Base-by-base conservation (phyloP, 2,797 vertebrate genomes). In the Anableps anableps region DNA sequence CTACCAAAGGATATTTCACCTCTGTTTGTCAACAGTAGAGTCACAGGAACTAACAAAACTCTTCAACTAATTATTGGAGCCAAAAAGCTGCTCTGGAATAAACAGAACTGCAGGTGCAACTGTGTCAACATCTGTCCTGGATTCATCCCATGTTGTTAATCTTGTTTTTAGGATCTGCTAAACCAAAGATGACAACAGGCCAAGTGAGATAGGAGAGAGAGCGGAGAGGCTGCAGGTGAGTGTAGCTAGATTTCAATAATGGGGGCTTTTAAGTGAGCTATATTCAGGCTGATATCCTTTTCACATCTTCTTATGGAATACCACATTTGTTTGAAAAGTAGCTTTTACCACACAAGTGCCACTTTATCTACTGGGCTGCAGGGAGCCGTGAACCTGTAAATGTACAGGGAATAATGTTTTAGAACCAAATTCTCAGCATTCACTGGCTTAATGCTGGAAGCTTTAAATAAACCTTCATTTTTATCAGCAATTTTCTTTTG, bases 231-330 rank as follows among this genome's bases (percentile, higher is more conserved):
- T 60, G 80, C 79, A 80, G 88, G 84, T 89, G 75, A 89, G 85
- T 86, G 85, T 74, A 29, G 51, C 75, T 66, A 60, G 72, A 31
- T 84, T 91, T 88, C 68, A 78, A 50, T 82, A 84, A 83, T 58
- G 75, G 78, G 53, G 74, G 68, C 48, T 88, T n/a, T 14, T 58
- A 78, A 85, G 83, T 79, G 84, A 31, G 85, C 83, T 90, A 85
- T 89, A 90, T 91, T 88, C 83, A 80, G 81, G n/a, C 80, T 73
- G 83, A 88, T 86, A 66, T 83, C 80, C 84, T 89, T 92, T 86
- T 84, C 81, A 85, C 83, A 80, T 84, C 60, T 83, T 84, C 83
- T 82, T 80, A 85, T 86, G 77, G 62, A 89, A 85, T 48, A 79
- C 55, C 81, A 70, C 76, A 62, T 85, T 41, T 31, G 60, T 75